Base-by-base conservation (phyloP, 2,888 invertebrate genomes). In the Drosophila mettleri region DNA sequence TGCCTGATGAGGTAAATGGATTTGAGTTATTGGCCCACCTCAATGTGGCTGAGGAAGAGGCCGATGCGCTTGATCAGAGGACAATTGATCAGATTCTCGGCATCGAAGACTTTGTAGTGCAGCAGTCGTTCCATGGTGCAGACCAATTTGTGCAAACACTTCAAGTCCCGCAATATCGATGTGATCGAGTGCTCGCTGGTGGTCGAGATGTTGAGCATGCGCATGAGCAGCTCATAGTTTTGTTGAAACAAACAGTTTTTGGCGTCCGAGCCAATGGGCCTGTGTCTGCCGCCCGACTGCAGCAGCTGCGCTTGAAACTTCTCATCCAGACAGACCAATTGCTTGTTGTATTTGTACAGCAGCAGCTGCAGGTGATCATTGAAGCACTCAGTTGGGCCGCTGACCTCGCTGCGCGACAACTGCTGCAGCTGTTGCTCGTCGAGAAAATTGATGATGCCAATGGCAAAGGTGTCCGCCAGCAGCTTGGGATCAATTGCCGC, bases 41-140 rank as follows among this genome's bases (percentile, higher is more conserved):
- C 91, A 8, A 90, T 74, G 60, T 90, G 89, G 41, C 89, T 90
- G 0, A 91, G 78, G 60, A 90, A 91, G 10, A 91, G 75, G 6
- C 90, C 90, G 34, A 92, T 88, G 39, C 92, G 86, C 39, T 91
- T 91, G 2, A 90, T 84, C 0, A 92, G 72, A 12, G 91, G 91
- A 59, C 92, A 91, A 3, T 77, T 78, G 6, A 16, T n/a, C 27
- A 78, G 78, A 20, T 75, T 85, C 0, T 60, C 57, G 2, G 57
- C 70, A 55, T 86, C 70, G 9, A 91, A 91, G 16, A 90, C 90
- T 22, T 81, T 84, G 65, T 90, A 90, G 20, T 76, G 48, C 20
- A 92, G 51, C 16, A 91, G 75, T 5, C 81, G 80, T 8, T 84
- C 82, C 80, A 90, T 77, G 8, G 87, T 71, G 43, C 83, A 70